These are phyloP conservation scores for Brachyhypopomus occidentalis DNA, from an alignment of 2,113 vertebrate genomes.

Conservation along the genomic window DNA sequence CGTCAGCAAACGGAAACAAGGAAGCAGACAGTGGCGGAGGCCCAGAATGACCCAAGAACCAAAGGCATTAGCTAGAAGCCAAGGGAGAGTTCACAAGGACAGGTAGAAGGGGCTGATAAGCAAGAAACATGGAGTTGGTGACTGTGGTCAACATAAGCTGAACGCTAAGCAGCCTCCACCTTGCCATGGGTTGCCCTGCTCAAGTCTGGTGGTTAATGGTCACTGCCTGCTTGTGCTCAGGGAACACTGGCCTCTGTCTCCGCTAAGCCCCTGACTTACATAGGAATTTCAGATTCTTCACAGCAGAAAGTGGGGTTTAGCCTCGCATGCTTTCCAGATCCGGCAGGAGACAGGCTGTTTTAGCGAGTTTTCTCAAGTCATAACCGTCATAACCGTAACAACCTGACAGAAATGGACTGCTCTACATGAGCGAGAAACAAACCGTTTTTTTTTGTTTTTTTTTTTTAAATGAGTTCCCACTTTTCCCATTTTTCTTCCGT, in stretches of 20 bases:
- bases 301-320: slow-evolving; percentile 18
- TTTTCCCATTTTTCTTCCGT: not conserved
- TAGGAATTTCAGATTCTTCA: slow-evolving; percentile 20
- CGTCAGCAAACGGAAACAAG: not conserved
- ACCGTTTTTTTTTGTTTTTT: not conserved
- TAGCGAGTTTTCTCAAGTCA: slow-evolving; percentile 18
- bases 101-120: not conserved
- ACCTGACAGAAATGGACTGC: slow-evolving; percentile 2
- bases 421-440: slow-evolving; percentile 14
- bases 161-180: slow-evolving; percentile 15
- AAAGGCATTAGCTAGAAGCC: not conserved
- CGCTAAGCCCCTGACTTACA: slow-evolving; percentile 13
- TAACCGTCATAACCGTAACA: slow-evolving; percentile 20
- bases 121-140: not conserved
- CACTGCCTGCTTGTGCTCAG: slow-evolving; percentile 6
- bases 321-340: not conserved
- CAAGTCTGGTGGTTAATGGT: slow-evolving; percentile 3
- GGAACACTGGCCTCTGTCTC: slow-evolving; percentile 22
- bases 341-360: slow-evolving; percentile 15
- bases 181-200: not conserved
- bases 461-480: slow-evolving; percentile 8
- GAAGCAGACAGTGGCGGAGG: not conserved
- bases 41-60: slow-evolving; percentile 8
- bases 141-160: not conserved
- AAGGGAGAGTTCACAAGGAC: slow-evolving; percentile 1